A percentile compares a stretch with the other conserved stretches of the same genome.
phyloP scores from a whole-genome alignment of 2,113 vertebrate species.

The Stictonetta naevosa region DNA sequence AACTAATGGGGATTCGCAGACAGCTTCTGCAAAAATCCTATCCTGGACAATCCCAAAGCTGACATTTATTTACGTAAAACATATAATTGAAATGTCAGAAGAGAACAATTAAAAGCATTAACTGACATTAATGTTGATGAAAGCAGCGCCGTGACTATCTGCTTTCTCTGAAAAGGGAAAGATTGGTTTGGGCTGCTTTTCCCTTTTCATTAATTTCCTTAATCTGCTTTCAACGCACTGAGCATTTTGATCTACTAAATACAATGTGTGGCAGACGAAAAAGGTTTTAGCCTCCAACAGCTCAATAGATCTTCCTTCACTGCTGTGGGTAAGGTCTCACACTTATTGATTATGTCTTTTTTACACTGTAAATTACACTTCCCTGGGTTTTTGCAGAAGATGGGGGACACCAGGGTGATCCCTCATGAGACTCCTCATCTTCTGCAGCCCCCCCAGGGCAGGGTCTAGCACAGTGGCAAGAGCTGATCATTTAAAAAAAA shows the following conservation, averaged over 20 bases:
- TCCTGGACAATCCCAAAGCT: neutral
- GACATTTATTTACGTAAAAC: constrained; percentile 16
- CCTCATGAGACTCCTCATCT: neutral
- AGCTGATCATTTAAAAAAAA: neutral
- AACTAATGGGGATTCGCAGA: neutral
- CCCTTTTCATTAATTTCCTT: neutral
- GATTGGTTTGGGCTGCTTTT: neutral
- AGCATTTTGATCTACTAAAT: neutral
- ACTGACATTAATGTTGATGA: neutral
- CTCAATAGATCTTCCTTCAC: neutral
- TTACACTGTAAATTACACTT: neutral
- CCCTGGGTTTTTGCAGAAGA: fast-evolving
- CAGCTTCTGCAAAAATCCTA: neutral
- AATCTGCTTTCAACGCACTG: neutral
- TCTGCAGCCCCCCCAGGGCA: neutral
- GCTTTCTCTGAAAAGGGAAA: neutral
- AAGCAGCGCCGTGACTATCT: neutral
- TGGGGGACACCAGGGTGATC: neutral
- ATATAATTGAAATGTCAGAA: neutral
- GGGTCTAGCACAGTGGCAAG: neutral
- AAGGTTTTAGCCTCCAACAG: neutral
- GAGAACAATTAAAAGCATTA: neutral
- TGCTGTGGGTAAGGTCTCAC: neutral
- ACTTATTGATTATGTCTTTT: neutral
- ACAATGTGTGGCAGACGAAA: neutral